Evolutionary conservation across 2,113 vertebrate species (phyloP), one percentile per base, ranked within the genome.

Genomic region (Bettongia penicillata): DNA sequence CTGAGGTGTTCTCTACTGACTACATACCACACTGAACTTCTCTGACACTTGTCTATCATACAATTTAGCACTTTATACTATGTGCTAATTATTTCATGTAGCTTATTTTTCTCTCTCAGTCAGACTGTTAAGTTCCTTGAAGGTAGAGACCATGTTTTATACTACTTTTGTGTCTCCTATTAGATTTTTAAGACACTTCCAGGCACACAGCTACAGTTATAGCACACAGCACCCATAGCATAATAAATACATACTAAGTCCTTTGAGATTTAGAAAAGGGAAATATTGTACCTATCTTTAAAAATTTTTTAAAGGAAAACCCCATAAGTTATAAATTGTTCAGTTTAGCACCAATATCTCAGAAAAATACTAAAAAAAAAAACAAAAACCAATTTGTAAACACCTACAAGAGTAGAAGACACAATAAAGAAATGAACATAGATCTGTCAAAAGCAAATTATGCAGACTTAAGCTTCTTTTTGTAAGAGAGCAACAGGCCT

Each of bases 401-500:
- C 77, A 24, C 37, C 94, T 96, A n/a, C 51, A 93, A 95, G 12
- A 89, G 11, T 93, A 91, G 77, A 92, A 96, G 93, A 91, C 84
- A 96, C 28, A 47, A 47, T 3, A 43, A 97, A 90, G 53, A 31
- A 49, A 93, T 43, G 48, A 61, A 84, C 91, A 24, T 48, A 90
- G 49, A 52, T 97, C 94, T 53, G 92, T 28, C 94, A 14, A 53
- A 53, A 96, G 90, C 23, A 93, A 92, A 93, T 92, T 61, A 3
- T 47, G 93, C 94, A 31, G 94, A 53, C 90, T 48, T 49, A 31
- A 51, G 94, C 26, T 94, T 26, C 51, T 55, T 61, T 97, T n/a
- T 94, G 61, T 90, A 90, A 23, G 51, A 37, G 53, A 93, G 51
- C 91, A 91, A 93, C 0, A 95, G 55, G 25, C 25, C n/a, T 90